Evolutionary conservation across 2,888 invertebrate genomes (phyloP).

Genomic region (Ophonus ardosiacus): DNA sequence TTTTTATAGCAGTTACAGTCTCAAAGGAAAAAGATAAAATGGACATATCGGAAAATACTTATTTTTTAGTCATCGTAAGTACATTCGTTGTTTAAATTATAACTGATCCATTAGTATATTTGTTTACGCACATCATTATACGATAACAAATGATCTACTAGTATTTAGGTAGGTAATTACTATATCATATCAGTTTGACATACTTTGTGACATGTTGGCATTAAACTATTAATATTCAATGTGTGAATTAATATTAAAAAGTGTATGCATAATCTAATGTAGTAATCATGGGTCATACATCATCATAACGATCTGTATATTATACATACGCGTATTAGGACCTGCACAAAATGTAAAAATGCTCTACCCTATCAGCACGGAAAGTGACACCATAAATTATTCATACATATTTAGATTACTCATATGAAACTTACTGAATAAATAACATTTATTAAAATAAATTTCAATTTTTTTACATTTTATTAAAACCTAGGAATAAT

Average conservation of each 20-base stretch:
- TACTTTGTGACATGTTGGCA: not conserved
- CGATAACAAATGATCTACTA: too few relatives aligned
- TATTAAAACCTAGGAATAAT: not conserved
- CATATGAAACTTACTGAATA: conserved; percentile 2
- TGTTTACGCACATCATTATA: too few relatives aligned
- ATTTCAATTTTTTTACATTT: not conserved
- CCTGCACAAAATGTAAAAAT: not conserved
- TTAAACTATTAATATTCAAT: not conserved
- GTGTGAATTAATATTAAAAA: not conserved
- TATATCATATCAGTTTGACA: not conserved
- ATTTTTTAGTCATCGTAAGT: too few relatives aligned
- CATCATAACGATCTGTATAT: conserved; percentile 1
- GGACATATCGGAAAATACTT: too few relatives aligned
- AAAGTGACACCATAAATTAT: conserved; percentile 1
- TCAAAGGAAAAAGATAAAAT: too few relatives aligned
- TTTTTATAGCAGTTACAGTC: too few relatives aligned
- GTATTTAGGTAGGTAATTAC: too few relatives aligned
- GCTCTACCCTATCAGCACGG: not conserved
- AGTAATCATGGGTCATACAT: conserved; percentile 1
- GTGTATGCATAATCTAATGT: not conserved
- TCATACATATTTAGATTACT: conserved; percentile 5
- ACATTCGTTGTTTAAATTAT: too few relatives aligned
- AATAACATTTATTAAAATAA: not conserved
- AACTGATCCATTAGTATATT: too few relatives aligned
- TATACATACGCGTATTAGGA: not conserved